Evolutionary conservation across 2,888 invertebrate species (phyloP), one percentile per base, ranked within the genome.

Genomic region (Dolichomitus sp.): DNA sequence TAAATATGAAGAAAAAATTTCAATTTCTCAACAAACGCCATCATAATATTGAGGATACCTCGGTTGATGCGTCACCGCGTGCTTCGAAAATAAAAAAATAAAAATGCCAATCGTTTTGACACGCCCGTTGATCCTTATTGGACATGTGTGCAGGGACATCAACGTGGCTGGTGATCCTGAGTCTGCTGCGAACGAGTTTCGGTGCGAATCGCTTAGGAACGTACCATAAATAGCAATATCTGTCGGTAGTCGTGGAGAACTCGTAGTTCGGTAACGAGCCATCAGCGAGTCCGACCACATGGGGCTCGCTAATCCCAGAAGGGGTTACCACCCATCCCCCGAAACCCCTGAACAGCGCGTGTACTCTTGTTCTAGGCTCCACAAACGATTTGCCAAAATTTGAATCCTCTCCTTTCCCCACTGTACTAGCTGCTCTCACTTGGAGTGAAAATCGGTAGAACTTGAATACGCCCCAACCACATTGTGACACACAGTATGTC

Each of bases 171-270:
- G 59, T 80, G 80, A 83, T 80, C 68, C 77, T 40, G 14, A 40
- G 73, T 74, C 57, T 77, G 77, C 61, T 37, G 19, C 54, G 70
- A 75, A 78, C 52, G 75, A 75, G 70, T 75, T 83, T 50, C 66
- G 11, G 45, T 48, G 66, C 57, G 74, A 86, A 86, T 88, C 87
- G 88, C 84, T 87, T 84, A 85, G 83, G 81, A 80, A 80, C 63
- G 19, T 80, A 80, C 90, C 92, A 90, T 93, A 93, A 93, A 93
- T 91, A 92, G 90, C 89, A 91, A 92, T 93, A 93, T 92, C 92
- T 91, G 92, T 92, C 92, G 91, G 91, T 89, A 89, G 91, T 92
- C 90, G 89, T 88, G 88, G 88, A 88, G 88, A 88, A 88, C 86
- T 88, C 87, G 82, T 85, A 88, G 89, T 88, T 88, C 84, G 87